Base-by-base conservation (phyloP, 2,888 invertebrate genomes). In the Lissocephala sabroskyi region DNA sequence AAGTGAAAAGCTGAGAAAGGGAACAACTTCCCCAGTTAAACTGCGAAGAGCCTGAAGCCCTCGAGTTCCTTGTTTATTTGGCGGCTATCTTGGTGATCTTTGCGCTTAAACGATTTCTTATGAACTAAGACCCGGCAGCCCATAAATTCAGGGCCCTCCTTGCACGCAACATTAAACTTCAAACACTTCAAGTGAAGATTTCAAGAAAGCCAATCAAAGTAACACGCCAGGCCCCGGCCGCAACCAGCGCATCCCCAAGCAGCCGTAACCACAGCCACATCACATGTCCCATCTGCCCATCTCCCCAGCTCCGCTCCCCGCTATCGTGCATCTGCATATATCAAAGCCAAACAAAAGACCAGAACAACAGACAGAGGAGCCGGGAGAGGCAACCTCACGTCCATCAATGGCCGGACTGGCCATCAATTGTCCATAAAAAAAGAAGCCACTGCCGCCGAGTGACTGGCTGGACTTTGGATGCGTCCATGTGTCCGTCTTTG, bases 141-240 rank as follows among this genome's bases (percentile, higher is more conserved):
- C 23, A 23, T 23, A 23, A 23, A 23, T 5, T 5, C 3, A 7
- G 23, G 4, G 7, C 23, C 3, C 4, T 23, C 23, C 23, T 5
- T 7, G 23, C 23, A 49, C 26, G 49, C 55, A 52, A 62, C 55
- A 62, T 62, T 62, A 62, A 62, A 42, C 52, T 52, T 49, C 39
- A 57, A 58, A 52, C 63, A 61, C 63, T 61, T 53, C 36, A 62
- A 64, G 63, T 64, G 63, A 52, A 53, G 63, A 64, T 64, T 64
- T 64, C 63, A 58, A 56, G 59, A 52, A 62, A 59, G 56, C 59
- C 64, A 66, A 65, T 62, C 63, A 58, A 54, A 56, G 33, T 30
- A 47, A 39, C 33, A 35, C 26, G 26, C 30, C 41, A 40, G 23
- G 36, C 13, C 32, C 40, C 26, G 44, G 32, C 35, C 32, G 41